These are phyloP conservation scores for Perodicticus potto DNA, from an alignment of 2,797 vertebrate genomes.

Conservation along the genomic window DNA sequence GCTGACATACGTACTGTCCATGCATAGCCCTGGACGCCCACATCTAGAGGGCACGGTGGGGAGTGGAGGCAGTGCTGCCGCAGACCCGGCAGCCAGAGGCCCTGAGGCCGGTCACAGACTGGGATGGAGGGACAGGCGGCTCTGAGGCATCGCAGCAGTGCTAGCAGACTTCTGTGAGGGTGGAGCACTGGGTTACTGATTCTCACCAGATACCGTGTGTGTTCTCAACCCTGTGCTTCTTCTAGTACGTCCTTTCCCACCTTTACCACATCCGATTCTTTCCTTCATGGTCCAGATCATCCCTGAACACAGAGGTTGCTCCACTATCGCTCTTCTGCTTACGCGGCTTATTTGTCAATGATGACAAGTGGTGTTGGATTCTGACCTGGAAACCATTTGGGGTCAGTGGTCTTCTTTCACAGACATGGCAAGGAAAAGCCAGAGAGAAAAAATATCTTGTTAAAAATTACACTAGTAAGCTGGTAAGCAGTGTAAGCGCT, in stretches of 20 bases:
- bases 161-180: background rate
- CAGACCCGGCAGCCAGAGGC: background rate
- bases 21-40: background rate
- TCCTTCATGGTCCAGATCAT: background rate
- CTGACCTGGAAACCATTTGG: background rate
- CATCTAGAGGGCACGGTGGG: fast-evolving
- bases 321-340: background rate
- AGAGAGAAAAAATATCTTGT: background rate
- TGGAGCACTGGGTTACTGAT: background rate
- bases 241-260: background rate
- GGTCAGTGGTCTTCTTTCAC: background rate
- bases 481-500: background rate
- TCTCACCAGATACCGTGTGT: background rate
- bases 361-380: background rate
- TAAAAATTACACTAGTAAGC: background rate
- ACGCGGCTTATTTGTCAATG: background rate
- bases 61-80: background rate
- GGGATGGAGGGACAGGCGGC: background rate
- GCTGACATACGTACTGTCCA: background rate
- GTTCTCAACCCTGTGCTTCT: background rate
- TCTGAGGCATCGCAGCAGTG: background rate
- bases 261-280: background rate
- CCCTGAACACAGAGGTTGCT: background rate
- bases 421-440: slow-evolving; percentile 6
- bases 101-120: background rate